Base-by-base conservation (phyloP, 2,888 invertebrate species). In the Tenthredo distinguenda region DNA sequence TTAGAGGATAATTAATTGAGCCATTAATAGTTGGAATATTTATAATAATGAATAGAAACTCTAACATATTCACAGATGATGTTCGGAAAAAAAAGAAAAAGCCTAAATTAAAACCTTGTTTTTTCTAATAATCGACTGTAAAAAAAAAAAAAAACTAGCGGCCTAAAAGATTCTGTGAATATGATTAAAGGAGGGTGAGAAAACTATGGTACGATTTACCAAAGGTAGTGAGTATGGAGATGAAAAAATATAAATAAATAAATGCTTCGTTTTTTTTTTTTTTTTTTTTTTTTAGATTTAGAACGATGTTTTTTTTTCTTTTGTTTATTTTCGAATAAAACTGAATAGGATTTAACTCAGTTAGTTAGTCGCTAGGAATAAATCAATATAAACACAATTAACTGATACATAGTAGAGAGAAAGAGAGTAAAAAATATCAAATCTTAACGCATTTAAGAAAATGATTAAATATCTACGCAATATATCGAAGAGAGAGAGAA, bases 111-210 rank as follows among this genome's bases (percentile, higher is more conserved):
- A 81, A 37, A 86, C 50, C 43, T 9, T 7, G 4, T 50, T 50
- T 50, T 5, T 50, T 50, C 9, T 50, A 18, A 50, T 50, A 50
- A 50, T 50, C 18, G 50, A 50, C n/a, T 26, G 18, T 74, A 86
- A 34, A 26, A 85, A 79, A 31, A 79, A 31, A 43, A 31, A 40
- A 83, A 55, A 62, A 34, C 55, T 82, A 62, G 26, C 43, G 71
- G 55, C 7, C 37, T 15, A 40, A 18, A 43, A 40, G n/a, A n/a
- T 72, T 43, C 43, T 10, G n/a, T 76, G 47, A 47, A 76, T 76
- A 76, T 21, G 9, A 26, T 26, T 15, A 74, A n/a, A 47, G 26
- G 47, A 47, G 21, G 37, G 6, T 26, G 26, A 43, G 12, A 76
- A 50, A 47, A 76, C 15, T 26, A 76, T 71, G 43, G 47, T 47